Evolutionary conservation across 2,797 vertebrate species (phyloP).

Genomic region (Siniperca obscura): DNA sequence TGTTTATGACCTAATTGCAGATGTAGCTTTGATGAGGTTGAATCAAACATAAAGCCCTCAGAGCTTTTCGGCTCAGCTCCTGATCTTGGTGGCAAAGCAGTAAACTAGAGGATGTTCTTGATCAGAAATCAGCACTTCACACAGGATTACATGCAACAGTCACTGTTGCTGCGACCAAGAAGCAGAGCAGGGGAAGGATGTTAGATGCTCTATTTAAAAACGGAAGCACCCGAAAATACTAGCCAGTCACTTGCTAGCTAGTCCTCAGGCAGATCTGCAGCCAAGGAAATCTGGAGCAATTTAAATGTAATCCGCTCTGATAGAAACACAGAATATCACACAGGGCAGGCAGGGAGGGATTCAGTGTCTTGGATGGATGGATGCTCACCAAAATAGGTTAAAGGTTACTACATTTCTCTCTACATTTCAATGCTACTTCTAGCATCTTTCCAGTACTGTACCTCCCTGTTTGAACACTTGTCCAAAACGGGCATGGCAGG

Average conservation of each 20-base stretch:
- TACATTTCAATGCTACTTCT: neutral
- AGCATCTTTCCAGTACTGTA: constrained; percentile 1
- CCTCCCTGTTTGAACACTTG: neutral
- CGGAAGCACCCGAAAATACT: constrained; percentile 51
- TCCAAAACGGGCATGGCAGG: neutral
- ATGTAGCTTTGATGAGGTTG: constrained; percentile 52
- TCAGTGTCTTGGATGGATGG: constrained; percentile 3
- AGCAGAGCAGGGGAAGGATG: constrained; percentile 31
- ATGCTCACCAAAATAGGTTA: constrained; percentile 15
- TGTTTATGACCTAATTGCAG: constrained; percentile 50
- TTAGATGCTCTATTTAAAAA: constrained; percentile 66
- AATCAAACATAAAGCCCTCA: constrained; percentile 50
- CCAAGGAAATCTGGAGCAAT: constrained; percentile 40
- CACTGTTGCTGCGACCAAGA: constrained; percentile 29
- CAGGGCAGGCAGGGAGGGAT: neutral
- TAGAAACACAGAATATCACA: constrained; percentile 32
- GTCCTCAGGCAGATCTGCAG: constrained; percentile 44
- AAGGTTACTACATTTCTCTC: neutral
- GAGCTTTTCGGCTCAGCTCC: constrained; percentile 42
- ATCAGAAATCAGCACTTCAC: constrained; percentile 41
- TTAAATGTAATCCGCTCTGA: constrained; percentile 24
- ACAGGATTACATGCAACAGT: constrained; percentile 46
- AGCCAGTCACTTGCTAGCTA: constrained; percentile 37
- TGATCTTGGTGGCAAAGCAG: constrained; percentile 46
- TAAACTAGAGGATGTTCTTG: constrained; percentile 61